Evolutionary conservation across 2,113 vertebrate genomes (phyloP).

Genomic region (Heliornis fulica): DNA sequence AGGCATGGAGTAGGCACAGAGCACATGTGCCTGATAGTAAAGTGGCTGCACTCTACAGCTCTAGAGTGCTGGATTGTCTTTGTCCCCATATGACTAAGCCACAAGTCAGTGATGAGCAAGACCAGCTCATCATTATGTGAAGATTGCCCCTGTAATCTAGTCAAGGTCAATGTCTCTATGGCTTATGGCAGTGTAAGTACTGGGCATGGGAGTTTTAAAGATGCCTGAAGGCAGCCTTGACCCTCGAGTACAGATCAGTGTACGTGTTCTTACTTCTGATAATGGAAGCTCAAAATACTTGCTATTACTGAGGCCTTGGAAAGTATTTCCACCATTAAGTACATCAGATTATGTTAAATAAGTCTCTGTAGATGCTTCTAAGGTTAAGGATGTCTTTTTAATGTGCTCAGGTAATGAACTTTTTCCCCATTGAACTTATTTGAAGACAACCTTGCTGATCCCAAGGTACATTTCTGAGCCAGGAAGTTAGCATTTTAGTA

Average conservation of each 20-base stretch:
- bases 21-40: not conserved
- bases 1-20: not conserved
- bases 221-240: not conserved
- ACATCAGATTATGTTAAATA: conserved; percentile 42
- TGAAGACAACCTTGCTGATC: not conserved
- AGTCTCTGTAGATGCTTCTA: conserved; percentile 1
- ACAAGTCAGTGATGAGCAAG: not conserved
- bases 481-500: not conserved
- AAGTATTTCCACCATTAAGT: conserved; percentile 30
- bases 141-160: not conserved
- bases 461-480: not conserved
- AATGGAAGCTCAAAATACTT: conserved; percentile 29
- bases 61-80: not conserved
- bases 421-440: too few relatives aligned
- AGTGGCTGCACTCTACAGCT: not conserved
- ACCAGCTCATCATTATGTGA: not conserved
- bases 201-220: not conserved
- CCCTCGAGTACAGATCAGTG: not conserved
- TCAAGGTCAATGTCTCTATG: not conserved
- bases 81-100: not conserved
- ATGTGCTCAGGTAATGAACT: not conserved
- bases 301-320: not conserved
- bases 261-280: conserved; percentile 9
- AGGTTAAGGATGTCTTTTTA: not conserved
- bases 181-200: not conserved